These are phyloP conservation scores for Torymus auratus DNA, from an alignment of 2,888 invertebrate genomes.

Conservation along the genomic window DNA sequence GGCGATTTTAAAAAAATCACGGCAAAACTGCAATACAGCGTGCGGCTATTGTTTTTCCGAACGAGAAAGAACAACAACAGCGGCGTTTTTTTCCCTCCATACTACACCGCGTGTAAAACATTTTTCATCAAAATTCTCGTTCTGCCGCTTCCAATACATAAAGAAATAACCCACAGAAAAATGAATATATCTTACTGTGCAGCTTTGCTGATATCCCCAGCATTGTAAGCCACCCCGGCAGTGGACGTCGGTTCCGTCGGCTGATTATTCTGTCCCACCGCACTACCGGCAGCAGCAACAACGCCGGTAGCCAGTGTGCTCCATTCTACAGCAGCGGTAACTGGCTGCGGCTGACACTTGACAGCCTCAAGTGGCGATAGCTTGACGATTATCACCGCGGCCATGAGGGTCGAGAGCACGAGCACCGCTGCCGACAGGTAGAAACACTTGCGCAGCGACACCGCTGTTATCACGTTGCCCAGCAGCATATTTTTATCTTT, in stretches of 20 bases:
- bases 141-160: not conserved
- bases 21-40: too few species aligned
- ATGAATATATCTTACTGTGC: conserved; percentile 21
- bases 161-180: too few species aligned
- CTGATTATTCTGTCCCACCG: conserved; percentile 26
- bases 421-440: conserved; percentile 69
- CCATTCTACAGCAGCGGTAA: conserved; percentile 69
- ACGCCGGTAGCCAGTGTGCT: conserved; percentile 62
- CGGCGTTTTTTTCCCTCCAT: too few species aligned
- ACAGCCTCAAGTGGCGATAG: conserved; percentile 69
- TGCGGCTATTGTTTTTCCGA: too few species aligned
- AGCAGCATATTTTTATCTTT: conserved; percentile 29
- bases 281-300: too few species aligned
- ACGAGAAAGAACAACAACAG: too few species aligned
- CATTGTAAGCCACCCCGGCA: not conserved
- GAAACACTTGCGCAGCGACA: conserved; percentile 69
- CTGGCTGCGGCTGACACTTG: conserved; percentile 68
- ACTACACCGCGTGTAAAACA: too few species aligned
- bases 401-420: conserved; percentile 70
- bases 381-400: conserved; percentile 69
- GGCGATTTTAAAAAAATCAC: too few species aligned
- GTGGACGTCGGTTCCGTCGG: conserved; percentile 17
- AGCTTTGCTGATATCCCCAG: too few species aligned
- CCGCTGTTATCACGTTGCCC: conserved; percentile 59
- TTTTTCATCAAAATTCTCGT: too few species aligned